Conservation (phyloP, 2,113 vertebrate species). For the Amazona guildingii region DNA sequence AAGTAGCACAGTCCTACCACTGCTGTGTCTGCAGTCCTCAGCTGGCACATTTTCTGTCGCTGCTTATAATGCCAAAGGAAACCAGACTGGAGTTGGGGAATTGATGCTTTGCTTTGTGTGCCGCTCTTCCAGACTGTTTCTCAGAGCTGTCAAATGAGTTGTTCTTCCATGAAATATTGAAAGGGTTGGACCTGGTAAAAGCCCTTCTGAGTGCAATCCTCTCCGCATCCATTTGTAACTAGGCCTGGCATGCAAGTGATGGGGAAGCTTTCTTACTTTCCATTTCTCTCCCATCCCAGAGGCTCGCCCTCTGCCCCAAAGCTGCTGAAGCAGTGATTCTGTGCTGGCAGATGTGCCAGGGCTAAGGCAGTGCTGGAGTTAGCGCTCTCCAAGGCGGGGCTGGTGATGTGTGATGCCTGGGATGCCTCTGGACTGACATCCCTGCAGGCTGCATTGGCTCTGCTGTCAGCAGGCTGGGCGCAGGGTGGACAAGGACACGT, state of each 20-base stretch:
- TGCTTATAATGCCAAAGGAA: background rate
- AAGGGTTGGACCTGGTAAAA: background rate
- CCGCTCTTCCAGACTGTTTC: background rate
- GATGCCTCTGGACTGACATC: accelerated
- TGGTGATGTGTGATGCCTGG: background rate
- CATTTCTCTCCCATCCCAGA: background rate
- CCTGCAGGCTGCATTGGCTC: background rate
- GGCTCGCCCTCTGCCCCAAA: background rate
- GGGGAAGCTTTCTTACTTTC: background rate
- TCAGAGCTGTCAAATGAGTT: background rate
- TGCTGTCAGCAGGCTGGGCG: background rate
- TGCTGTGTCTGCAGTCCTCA: background rate
- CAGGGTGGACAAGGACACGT: accelerated
- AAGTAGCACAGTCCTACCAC: accelerated
- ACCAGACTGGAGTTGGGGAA: background rate
- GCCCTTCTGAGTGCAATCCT: background rate
- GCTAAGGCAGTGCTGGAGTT: accelerated
- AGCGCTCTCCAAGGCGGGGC: background rate
- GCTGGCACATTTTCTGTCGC: background rate
- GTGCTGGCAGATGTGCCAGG: background rate
- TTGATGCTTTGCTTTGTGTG: background rate
- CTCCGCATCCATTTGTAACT: background rate
- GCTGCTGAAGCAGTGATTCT: background rate
- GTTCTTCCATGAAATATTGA: constrained; percentile 16
- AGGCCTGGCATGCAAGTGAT: background rate